Conservation (phyloP, 1,140 invertebrate species). For the Drosophila mojavensis region DNA sequence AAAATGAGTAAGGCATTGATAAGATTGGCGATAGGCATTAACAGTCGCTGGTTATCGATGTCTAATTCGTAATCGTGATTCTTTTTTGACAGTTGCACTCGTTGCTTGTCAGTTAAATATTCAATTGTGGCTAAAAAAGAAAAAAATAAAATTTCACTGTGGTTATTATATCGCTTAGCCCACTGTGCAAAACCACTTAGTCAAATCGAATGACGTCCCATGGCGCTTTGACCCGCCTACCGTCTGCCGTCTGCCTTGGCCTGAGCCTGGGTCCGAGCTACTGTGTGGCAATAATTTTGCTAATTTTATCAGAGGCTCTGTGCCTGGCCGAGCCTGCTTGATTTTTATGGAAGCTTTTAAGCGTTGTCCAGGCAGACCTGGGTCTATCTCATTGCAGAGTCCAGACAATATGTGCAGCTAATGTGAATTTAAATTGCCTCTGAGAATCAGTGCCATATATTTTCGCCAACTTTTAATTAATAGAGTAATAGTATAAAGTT, state of each 20-base stretch:
- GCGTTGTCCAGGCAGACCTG: not conserved
- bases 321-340: conserved; percentile 44
- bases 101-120: too few relatives aligned
- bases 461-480: conserved; percentile 64
- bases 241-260: not conserved
- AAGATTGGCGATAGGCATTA: too few relatives aligned
- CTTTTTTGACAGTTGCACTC: too few relatives aligned
- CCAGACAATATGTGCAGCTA: conserved; percentile 38
- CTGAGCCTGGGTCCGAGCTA: conserved; percentile 26
- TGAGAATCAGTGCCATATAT: conserved; percentile 52
- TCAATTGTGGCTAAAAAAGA: too few relatives aligned
- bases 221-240: conserved; percentile 32
- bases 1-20: too few relatives aligned
- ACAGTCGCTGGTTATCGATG: too few relatives aligned
- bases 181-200: conserved; percentile 38
- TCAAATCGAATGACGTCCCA: conserved; percentile 26
- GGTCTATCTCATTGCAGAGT: not conserved
- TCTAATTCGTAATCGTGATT: too few relatives aligned
- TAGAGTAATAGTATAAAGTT: conserved; percentile 66
- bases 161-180: not conserved
- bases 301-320: conserved; percentile 57
- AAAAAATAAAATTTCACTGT: too few relatives aligned
- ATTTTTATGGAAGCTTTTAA: conserved; percentile 71
- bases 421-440: conserved; percentile 62
- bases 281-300: conserved; percentile 59